Evolutionary conservation across 2,113 vertebrate genomes (phyloP), one percentile per base, ranked within the genome.

Genomic region (Pituophis catenifer): DNA sequence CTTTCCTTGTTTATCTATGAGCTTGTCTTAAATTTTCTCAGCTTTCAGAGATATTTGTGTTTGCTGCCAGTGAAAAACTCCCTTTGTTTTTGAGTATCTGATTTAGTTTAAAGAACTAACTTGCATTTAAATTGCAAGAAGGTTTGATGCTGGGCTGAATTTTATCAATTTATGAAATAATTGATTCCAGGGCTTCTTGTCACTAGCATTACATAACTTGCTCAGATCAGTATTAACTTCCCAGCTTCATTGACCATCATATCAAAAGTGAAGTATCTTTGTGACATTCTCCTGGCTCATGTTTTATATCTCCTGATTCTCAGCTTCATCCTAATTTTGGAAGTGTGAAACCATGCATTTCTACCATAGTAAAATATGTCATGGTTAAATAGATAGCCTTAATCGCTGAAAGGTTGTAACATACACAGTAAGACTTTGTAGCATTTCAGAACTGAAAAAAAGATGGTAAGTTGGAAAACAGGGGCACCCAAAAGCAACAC

Each of bases 1-100:
- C 75, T 90, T 90, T 86, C 55, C 59, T 26, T 50, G 81, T 93
- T 90, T 90, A 54, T 86, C 92, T 87, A 8, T 87, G 55, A 90
- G 48, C 57, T 24, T 90, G 92, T 26, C 89, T 53, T 62, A 21
- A 62, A 33, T 50, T 86, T 86, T 90, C 9, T 33, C 44, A 62
- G 9, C 29, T 48, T 90, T 90, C 33, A 8, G 24, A n/a, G 19
- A 57, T 38, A 62, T 53, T 44, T 86, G 29, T 86, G 10, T 93
- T 86, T 59, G 44, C 75, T 59, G 44, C 55, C 38, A 62, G 19
- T 87, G 89, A 38, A 62, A 38, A 90, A 62, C 19, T 59, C 75
- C 54, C 29, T 13, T 48, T 5, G 52, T 58, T 75, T 89, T 48
- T 89, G 26, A 59, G 24, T 86, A 33, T 90, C 54, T 86, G 44